Conservation (phyloP, 92 coral and sea anemone species). For the Siderastrea radians region DNA sequence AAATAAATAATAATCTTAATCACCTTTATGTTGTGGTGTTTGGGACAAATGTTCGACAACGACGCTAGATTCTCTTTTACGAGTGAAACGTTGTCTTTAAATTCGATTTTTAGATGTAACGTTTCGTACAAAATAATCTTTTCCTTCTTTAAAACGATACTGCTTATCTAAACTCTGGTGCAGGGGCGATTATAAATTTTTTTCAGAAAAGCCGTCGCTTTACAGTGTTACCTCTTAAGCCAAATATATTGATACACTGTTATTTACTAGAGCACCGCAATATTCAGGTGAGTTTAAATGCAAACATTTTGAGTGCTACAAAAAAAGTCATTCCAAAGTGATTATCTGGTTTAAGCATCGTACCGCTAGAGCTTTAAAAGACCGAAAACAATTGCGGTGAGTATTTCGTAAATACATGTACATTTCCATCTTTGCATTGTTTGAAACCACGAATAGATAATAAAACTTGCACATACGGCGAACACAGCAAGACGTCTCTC, state of each 20-base stretch:
- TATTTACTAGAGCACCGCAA: not conserved
- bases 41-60: not conserved
- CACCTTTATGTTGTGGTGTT: not conserved
- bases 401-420: not conserved
- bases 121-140: too few species aligned
- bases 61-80: not conserved
- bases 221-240: not conserved
- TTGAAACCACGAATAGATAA: not conserved
- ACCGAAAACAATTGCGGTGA: not conserved
- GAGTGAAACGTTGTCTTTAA: not conserved
- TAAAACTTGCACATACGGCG: not conserved
- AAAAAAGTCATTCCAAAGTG: not conserved
- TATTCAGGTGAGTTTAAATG: not conserved
- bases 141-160: not conserved
- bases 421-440: not conserved
- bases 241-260: not conserved
- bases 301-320: not conserved
- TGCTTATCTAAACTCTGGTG: not conserved
- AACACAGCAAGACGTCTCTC: not conserved
- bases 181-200: too few species aligned
- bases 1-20: slow-evolving; percentile 28
- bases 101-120: too few species aligned
- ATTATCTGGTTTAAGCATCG: not conserved
- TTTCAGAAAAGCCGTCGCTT: not conserved
- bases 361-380: not conserved